Base-by-base conservation (phyloP, 1,140 invertebrate genomes). In the Tetragnatha versicolor region DNA sequence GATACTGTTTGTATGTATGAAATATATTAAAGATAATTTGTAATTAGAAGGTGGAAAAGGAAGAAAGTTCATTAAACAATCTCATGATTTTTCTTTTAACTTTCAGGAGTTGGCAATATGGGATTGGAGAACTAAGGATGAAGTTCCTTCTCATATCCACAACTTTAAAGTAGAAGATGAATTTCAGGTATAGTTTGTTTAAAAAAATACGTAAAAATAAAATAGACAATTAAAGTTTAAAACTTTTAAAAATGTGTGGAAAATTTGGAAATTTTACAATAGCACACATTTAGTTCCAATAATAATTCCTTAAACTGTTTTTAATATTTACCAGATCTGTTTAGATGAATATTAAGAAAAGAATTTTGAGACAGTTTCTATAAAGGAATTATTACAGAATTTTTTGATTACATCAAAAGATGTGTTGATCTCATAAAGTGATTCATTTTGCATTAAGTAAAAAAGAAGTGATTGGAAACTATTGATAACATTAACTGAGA, bases 81-180 rank as follows among this genome's bases (percentile, higher is more conserved):
- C 3, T 2, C 20, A 47, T 17, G 42, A 3, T 47, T 17, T 47
- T 47, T 47, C 12, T 47, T 20, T 3, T 53, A 7, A n/a, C 25
- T 17, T 60, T 29, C 35, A 73, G 69, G 39, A 45, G 20, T 45
- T 73, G 7, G 39, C 55, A 31, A n/a, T 73, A n/a, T 73, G 69
- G 69, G 45, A 73, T 20, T 73, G 69, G 69, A 61, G 60, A 42
- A 35, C 25, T 12, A 39, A 29, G 17, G 37, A 33, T 20, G 22
- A 4, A 20, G 4, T 17, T 25, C 69, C 69, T n/a, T 35, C 29
- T 37, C 42, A 10, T 51, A 29, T 27, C 45, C 60, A 42, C 47
- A n/a, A 12, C 1, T 73, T 45, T 60, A 12, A n/a, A 37, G 35
- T 35, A 7, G 14, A 51, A 12, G 14, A 37, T 37, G 7, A 20